Conservation (phyloP, 2,797 vertebrate genomes). For the Hemitrygon akajei region DNA sequence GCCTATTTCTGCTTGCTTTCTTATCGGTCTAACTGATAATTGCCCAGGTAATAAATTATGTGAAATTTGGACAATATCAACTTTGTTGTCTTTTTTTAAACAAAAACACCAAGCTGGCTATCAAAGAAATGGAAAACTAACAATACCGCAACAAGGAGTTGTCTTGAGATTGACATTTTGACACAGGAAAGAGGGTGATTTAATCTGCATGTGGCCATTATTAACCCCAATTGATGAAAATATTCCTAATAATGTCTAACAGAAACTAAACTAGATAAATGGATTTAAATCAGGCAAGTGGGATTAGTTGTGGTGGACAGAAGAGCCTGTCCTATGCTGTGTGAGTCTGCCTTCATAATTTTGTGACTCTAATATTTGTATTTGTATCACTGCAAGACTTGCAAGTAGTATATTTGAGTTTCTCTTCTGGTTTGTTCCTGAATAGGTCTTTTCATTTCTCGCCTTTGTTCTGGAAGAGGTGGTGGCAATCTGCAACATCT, state of each 20-base stretch:
- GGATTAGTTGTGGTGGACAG: too few relatives aligned
- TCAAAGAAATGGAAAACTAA: too few relatives aligned
- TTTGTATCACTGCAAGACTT: not conserved
- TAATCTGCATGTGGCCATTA: not conserved
- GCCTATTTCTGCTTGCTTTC: too few relatives aligned
- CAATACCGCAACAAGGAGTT: not conserved
- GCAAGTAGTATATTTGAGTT: not conserved
- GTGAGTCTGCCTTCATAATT: too few relatives aligned
- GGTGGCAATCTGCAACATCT: constrained; percentile 60
- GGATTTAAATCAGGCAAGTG: too few relatives aligned
- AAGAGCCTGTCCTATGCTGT: too few relatives aligned
- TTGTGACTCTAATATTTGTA: not conserved
- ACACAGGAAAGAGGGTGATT: not conserved
- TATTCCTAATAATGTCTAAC: not conserved
- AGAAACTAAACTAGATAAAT: not conserved
- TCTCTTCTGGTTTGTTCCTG: not conserved
- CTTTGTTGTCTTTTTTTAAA: not conserved
- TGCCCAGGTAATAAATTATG: not conserved
- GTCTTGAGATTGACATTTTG: not conserved
- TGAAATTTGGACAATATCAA: not conserved
- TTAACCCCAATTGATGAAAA: not conserved
- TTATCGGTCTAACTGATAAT: not conserved
- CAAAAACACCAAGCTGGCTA: too few relatives aligned
- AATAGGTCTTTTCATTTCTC: constrained; percentile 71
- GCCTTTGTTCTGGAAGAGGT: constrained; percentile 80